These are phyloP conservation scores for Paragorgia papillata DNA, from an alignment of 92 coral and sea anemone genomes.

Conservation along the genomic window DNA sequence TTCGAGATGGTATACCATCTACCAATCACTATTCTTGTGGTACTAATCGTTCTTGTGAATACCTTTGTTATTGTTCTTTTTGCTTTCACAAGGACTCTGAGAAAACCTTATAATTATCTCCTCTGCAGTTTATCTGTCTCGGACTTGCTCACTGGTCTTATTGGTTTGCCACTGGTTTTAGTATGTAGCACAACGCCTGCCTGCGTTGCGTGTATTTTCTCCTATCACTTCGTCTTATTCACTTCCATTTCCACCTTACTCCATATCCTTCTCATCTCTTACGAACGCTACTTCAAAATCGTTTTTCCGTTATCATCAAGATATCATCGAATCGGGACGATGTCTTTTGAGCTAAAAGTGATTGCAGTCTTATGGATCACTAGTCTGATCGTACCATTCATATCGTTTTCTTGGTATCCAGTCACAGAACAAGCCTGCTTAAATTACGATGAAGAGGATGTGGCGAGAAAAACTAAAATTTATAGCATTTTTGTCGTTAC, in stretches of 20 bases:
- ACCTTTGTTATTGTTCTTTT: constrained; percentile 22
- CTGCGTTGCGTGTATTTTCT: constrained; percentile 46
- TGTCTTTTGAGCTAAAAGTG: constrained; percentile 20
- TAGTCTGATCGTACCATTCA: constrained; percentile 25
- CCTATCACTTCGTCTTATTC: constrained; percentile 61
- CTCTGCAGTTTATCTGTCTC: constrained; percentile 79
- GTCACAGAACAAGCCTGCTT: constrained; percentile 8
- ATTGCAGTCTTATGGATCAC: constrained; percentile 48
- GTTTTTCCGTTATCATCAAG: constrained; percentile 53
- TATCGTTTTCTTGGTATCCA: constrained; percentile 55
- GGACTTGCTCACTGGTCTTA: constrained; percentile 68
- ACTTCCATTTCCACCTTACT: constrained; percentile 80
- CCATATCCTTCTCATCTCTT: constrained; percentile 71
- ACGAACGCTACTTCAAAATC: constrained; percentile 83
- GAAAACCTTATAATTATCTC: constrained; percentile 54
- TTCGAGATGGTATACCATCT: background rate
- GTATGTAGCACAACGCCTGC: constrained; percentile 56
- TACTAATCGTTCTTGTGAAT: constrained; percentile 24
- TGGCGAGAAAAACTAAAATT: background rate
- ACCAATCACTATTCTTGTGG: background rate
- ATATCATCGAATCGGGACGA: constrained; percentile 34
- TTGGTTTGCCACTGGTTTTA: constrained; percentile 75
- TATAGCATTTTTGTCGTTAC: constrained; percentile 10
- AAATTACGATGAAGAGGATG: background rate
- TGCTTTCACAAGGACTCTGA: background rate